phyloP scores from a whole-genome alignment of 2,113 vertebrate species.

The Eclectus roratus region DNA sequence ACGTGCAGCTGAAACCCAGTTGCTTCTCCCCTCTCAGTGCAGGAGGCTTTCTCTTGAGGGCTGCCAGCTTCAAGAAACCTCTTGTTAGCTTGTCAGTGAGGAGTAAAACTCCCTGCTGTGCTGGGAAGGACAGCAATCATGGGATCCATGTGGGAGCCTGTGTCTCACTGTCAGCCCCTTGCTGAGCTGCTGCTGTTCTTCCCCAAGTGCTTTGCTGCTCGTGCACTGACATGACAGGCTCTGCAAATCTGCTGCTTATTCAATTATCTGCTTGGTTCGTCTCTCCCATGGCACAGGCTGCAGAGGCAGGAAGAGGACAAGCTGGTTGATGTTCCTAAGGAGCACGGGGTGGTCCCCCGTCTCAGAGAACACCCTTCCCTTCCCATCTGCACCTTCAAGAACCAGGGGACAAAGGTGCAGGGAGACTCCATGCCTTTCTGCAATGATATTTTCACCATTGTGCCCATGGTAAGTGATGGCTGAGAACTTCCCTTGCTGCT shows the following conservation, averaged over 20 bases:
- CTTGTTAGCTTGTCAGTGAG: background rate
- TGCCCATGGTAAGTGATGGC: conserved; percentile 75
- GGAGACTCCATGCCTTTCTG: conserved; percentile 64
- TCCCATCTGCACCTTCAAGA: conserved; percentile 67
- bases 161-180: fast-evolving
- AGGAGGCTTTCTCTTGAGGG: background rate
- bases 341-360: background rate
- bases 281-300: background rate
- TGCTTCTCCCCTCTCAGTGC: background rate
- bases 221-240: background rate
- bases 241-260: background rate
- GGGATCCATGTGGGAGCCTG: fast-evolving
- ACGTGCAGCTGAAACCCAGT: background rate
- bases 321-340: background rate
- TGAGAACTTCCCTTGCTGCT: background rate
- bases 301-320: background rate
- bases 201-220: fast-evolving
- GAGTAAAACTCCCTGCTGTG: background rate
- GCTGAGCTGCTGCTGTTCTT: background rate
- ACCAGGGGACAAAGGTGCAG: conserved; percentile 51
- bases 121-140: background rate
- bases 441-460: conserved; percentile 69
- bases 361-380: conserved; percentile 5
- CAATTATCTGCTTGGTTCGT: background rate
- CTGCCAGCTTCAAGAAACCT: background rate